Conservation (phyloP, 2,797 vertebrate genomes). For the Hemibagrus guttatus region DNA sequence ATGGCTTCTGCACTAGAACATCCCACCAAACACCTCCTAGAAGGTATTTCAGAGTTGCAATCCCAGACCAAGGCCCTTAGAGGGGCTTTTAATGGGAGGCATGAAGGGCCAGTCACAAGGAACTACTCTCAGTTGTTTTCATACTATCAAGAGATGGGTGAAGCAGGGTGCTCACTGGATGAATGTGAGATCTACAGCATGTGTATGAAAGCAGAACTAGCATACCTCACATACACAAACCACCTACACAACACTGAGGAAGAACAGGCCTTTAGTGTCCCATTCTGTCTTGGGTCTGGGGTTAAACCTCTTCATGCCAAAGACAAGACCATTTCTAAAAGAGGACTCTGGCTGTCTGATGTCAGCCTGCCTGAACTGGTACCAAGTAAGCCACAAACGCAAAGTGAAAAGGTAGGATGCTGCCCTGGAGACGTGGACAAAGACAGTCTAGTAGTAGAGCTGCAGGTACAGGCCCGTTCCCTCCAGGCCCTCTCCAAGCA, state of each 20-base stretch:
- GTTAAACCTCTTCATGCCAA: slow-evolving; percentile 65
- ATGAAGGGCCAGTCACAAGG: background rate
- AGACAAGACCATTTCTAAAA: slow-evolving; percentile 63
- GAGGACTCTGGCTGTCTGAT: slow-evolving; percentile 62
- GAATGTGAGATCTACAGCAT: slow-evolving; percentile 57
- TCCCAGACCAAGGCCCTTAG: slow-evolving; percentile 24
- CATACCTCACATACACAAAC: slow-evolving; percentile 78
- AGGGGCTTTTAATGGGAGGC: slow-evolving; percentile 19
- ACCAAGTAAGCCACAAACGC: slow-evolving; percentile 60
- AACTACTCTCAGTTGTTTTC: slow-evolving; percentile 31
- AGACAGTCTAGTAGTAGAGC: slow-evolving; percentile 77
- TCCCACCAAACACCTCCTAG: slow-evolving; percentile 65
- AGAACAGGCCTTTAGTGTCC: slow-evolving; percentile 64
- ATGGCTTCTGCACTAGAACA: slow-evolving; percentile 81
- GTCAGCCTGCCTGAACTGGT: slow-evolving; percentile 66
- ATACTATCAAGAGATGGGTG: slow-evolving; percentile 28
- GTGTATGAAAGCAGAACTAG: slow-evolving; percentile 83
- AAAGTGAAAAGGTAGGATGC: slow-evolving; percentile 34
- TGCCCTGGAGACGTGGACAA: slow-evolving; percentile 63
- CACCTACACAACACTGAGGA: slow-evolving; percentile 63
- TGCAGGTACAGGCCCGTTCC: slow-evolving; percentile 76
- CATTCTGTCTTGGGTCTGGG: slow-evolving; percentile 69
- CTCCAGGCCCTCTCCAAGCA: slow-evolving; percentile 79
- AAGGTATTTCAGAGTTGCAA: slow-evolving; percentile 53
- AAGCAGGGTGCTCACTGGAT: slow-evolving; percentile 43